Percentiles rank a stretch among this genome's conserved stretches.
phyloP scores from a whole-genome alignment of 2,113 vertebrate genomes.

The Axis porcinus region DNA sequence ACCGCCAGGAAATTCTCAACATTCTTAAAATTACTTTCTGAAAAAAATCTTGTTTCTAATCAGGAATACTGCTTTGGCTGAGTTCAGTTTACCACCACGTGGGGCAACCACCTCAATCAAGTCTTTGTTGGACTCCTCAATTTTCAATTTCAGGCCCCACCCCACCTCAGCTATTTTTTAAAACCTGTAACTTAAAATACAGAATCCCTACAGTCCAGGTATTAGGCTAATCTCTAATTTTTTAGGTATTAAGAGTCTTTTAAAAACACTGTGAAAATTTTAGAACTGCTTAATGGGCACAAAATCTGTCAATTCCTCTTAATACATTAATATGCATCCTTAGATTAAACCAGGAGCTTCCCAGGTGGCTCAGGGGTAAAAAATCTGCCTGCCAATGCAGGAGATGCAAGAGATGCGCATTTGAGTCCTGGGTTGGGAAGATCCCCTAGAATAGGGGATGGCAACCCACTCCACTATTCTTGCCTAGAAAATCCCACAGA shows the following conservation, averaged over 20 bases:
- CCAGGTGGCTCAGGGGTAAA: background rate
- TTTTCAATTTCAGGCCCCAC: background rate
- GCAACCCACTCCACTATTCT: background rate
- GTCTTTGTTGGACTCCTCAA: background rate
- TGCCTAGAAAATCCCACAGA: background rate
- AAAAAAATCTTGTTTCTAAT: background rate
- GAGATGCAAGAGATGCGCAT: background rate
- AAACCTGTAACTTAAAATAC: background rate
- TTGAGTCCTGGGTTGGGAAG: background rate
- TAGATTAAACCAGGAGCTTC: background rate
- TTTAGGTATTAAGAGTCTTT: background rate
- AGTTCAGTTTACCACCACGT: background rate
- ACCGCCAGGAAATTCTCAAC: background rate
- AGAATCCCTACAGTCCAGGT: background rate
- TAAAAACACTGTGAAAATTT: background rate
- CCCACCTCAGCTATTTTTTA: background rate
- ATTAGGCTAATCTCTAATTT: background rate
- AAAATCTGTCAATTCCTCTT: background rate
- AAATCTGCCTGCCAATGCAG: background rate
- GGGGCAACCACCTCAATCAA: background rate
- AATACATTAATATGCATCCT: background rate
- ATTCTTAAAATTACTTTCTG: background rate
- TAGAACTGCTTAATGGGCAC: background rate
- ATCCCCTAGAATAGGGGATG: background rate
- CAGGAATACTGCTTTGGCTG: background rate